Percentiles rank a stretch among this genome's conserved stretches.
phyloP scores from a whole-genome alignment of 2,888 invertebrate genomes.

The Drosophila greeni region DNA sequence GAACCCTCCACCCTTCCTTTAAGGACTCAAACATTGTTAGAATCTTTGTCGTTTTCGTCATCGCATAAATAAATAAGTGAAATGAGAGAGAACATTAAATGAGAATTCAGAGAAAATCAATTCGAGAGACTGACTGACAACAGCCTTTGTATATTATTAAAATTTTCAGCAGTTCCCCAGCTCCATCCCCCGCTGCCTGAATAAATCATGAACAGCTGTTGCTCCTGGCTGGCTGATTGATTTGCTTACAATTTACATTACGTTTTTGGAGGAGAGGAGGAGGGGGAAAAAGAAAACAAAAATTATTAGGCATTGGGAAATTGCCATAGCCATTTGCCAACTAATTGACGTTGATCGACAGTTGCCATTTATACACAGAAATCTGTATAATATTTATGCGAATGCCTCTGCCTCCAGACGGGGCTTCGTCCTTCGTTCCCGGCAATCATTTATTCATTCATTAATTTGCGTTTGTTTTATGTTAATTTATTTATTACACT shows the following conservation, averaged over 20 bases:
- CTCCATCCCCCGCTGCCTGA: slow-evolving; percentile 23
- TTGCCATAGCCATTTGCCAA: slow-evolving; percentile 46
- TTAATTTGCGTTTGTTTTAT: slow-evolving; percentile 73
- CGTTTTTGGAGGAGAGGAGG: too few relatives aligned
- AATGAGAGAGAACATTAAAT: slow-evolving; percentile 33
- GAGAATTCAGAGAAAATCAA: slow-evolving; percentile 57
- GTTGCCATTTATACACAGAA: slow-evolving; percentile 60
- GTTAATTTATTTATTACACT: slow-evolving; percentile 71
- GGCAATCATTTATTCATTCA: slow-evolving; percentile 72
- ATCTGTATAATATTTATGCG: slow-evolving; percentile 61
- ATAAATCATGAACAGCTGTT: slow-evolving; percentile 65
- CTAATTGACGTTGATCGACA: slow-evolving; percentile 72
- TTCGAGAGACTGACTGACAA: slow-evolving; percentile 43
- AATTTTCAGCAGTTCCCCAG: slow-evolving; percentile 31
- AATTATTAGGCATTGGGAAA: slow-evolving; percentile 21
- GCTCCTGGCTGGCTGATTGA: slow-evolving; percentile 64
- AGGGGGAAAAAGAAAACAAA: slow-evolving; percentile 8
- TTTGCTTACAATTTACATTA: slow-evolving; percentile 62
- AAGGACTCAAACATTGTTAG: not conserved
- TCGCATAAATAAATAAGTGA: slow-evolving; percentile 44
- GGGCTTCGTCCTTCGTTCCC: not conserved
- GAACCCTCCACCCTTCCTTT: not conserved
- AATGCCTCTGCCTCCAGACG: slow-evolving; percentile 5
- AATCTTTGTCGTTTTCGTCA: slow-evolving; percentile 17
- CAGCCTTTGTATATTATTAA: slow-evolving; percentile 43